Percentiles rank a stretch among this genome's conserved stretches.
These are phyloP conservation scores for Pemphigus obesinymphae DNA, from an alignment of 1,140 invertebrate species.

Conservation along the genomic window DNA sequence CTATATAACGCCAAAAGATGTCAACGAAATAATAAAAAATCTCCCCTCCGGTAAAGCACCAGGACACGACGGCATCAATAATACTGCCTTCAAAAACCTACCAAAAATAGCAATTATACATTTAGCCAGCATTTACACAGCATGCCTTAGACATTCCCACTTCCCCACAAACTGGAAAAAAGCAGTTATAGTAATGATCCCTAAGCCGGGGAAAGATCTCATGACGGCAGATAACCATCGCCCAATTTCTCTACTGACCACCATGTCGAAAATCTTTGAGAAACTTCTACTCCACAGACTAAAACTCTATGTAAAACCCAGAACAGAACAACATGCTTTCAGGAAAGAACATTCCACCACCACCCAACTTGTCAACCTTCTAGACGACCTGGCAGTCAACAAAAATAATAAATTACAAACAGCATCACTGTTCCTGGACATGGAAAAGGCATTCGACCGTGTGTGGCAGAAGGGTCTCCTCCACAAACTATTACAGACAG, in stretches of 20 bases:
- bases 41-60: neutral
- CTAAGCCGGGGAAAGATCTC: conserved; percentile 48
- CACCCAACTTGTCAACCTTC: conserved; percentile 42
- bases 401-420: conserved; percentile 42
- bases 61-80: neutral
- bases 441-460: no score
- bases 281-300: neutral
- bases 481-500: neutral
- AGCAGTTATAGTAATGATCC: conserved; percentile 48
- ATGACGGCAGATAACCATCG: conserved; percentile 44
- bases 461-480: conserved; percentile 48
- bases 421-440: conserved; percentile 44
- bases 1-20: neutral
- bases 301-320: neutral
- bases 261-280: neutral
- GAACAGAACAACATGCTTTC: conserved; percentile 50
- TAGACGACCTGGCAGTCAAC: conserved; percentile 27
- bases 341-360: conserved; percentile 46
- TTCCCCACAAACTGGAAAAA: conserved; percentile 48
- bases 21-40: neutral
- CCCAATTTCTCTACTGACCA: neutral
- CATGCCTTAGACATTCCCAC: no score
- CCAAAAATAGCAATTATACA: neutral
- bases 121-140: neutral
- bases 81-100: neutral